Conservation (phyloP, 2,797 vertebrate genomes). For the Micromesistius poutassou region DNA sequence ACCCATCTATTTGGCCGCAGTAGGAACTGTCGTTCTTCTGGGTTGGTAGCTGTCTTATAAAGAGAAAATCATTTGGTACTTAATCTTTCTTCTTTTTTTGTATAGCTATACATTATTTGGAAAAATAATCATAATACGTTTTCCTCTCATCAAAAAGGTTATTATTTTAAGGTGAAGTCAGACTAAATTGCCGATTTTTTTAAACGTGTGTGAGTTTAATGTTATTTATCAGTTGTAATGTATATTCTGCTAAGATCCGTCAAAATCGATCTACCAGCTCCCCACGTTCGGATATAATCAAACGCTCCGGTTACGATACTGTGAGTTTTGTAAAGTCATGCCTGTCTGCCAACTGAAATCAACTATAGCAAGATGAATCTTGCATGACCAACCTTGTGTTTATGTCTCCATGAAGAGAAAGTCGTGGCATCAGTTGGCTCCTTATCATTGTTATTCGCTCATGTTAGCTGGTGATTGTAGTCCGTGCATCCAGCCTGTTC, state of each 20-base stretch:
- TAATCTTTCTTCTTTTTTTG: not conserved
- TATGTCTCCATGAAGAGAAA: not conserved
- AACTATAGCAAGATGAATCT: not conserved
- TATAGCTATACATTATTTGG: not conserved
- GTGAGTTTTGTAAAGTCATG: conserved; percentile 14
- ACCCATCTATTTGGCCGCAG: not conserved
- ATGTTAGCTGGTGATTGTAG: conserved; percentile 9
- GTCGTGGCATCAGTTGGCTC: conserved; percentile 4
- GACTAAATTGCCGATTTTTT: not conserved
- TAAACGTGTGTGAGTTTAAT: not conserved
- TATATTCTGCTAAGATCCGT: conserved; percentile 6
- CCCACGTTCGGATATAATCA: conserved; percentile 10
- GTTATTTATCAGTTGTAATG: conserved; percentile 11
- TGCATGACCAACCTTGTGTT: conserved; percentile 8
- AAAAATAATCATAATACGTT: not conserved
- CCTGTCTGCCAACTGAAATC: conserved; percentile 20
- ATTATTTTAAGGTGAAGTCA: too few relatives aligned
- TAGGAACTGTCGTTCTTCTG: not conserved
- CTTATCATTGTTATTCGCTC: not conserved
- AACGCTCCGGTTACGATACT: conserved; percentile 8
- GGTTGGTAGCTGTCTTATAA: not conserved
- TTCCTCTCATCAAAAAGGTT: not conserved
- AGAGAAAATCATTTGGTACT: not conserved
- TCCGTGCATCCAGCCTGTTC: not conserved
- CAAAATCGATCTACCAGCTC: conserved; percentile 15